Conservation (phyloP, 92 coral and sea anemone species). For the Porites cylindrica region DNA sequence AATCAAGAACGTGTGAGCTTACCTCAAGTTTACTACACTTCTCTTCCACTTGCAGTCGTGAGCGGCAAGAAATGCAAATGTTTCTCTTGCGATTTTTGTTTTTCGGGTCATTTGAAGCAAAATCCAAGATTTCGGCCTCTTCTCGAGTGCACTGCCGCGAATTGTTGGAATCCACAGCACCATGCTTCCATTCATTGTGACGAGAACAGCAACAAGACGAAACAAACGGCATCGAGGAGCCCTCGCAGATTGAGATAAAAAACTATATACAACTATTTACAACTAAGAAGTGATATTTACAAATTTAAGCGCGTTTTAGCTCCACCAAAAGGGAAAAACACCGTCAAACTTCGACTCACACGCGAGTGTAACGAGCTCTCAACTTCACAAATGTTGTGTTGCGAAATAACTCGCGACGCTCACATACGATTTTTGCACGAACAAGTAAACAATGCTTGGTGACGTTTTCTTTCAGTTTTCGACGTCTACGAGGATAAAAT, state of each 20-base stretch:
- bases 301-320: neutral
- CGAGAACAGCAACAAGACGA: neutral
- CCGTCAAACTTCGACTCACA: neutral
- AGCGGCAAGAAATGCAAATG: slow-evolving; percentile 34
- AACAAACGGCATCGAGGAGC: neutral
- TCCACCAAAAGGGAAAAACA: neutral
- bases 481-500: neutral
- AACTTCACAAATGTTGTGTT: neutral
- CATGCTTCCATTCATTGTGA: neutral
- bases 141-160: neutral
- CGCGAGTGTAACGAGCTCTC: neutral
- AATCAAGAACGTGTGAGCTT: neutral
- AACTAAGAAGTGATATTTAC: neutral
- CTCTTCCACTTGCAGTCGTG: slow-evolving; percentile 28
- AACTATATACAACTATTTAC: neutral
- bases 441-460: neutral
- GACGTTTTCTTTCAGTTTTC: neutral
- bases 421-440: neutral
- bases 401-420: neutral
- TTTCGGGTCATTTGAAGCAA: neutral
- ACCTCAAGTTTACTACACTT: slow-evolving; percentile 23
- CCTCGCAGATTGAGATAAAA: neutral
- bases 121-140: neutral
- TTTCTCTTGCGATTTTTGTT: slow-evolving; percentile 26
- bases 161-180: neutral